A percentile compares a stretch with the other conserved stretches of the same genome.
Evolutionary conservation across 2,888 invertebrate genomes (phyloP).

Genomic region (Camptogramma bilineatum): DNA sequence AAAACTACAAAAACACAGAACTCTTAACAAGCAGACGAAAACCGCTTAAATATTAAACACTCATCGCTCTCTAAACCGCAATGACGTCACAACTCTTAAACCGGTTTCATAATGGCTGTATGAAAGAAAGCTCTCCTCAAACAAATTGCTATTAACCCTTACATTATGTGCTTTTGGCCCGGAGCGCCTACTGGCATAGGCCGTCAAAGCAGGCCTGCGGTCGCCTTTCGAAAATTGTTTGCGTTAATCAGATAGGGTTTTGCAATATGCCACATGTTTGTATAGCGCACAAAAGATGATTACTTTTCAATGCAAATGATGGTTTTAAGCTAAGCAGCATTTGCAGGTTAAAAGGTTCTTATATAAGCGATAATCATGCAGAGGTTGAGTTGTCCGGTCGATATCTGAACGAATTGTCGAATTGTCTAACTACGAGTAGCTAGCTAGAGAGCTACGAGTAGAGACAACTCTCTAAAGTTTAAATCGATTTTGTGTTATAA

Average conservation of each 20-base stretch:
- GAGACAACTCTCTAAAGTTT: neutral
- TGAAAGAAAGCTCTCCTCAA: slow-evolving; percentile 59
- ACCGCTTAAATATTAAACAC: slow-evolving; percentile 32
- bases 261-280: slow-evolving; percentile 77
- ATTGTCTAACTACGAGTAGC: too few species aligned
- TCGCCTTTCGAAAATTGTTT: slow-evolving; percentile 66
- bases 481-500: neutral
- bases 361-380: too few species aligned
- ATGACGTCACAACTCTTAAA: slow-evolving; percentile 32
- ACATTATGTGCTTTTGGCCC: slow-evolving; percentile 34
- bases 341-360: neutral
- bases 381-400: too few species aligned
- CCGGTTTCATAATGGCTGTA: slow-evolving; percentile 37
- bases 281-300: slow-evolving; percentile 53
- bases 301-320: slow-evolving; percentile 59
- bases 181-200: slow-evolving; percentile 24
- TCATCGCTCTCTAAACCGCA: slow-evolving; percentile 34
- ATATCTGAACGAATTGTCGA: too few species aligned
- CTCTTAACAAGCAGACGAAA: slow-evolving; percentile 29
- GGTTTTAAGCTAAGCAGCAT: slow-evolving; percentile 33
- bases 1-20: slow-evolving; percentile 23
- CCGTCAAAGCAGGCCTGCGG: slow-evolving; percentile 48
- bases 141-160: slow-evolving; percentile 67
- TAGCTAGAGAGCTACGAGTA: neutral
- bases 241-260: slow-evolving; percentile 75